Base-by-base conservation (phyloP, 2,797 vertebrate species). In the Champsocephalus esox region DNA sequence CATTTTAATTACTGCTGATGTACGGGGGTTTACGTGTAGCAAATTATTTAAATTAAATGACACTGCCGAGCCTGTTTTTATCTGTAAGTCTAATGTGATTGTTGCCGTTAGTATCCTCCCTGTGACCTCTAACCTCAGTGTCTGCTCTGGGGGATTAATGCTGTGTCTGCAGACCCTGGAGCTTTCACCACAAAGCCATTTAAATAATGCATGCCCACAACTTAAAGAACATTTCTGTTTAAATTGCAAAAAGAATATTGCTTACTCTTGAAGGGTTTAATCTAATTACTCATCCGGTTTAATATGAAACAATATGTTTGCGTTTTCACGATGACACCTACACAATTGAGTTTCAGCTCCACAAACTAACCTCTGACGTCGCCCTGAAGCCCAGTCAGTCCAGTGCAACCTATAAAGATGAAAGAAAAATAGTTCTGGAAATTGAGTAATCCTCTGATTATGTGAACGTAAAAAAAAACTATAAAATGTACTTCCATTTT, bases 101-200 rank as follows among this genome's bases (percentile, higher is more conserved):
- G 75, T 79, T 87, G 76, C 58, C 64, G 69, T 70, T 65, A 12
- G 48, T 66, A 43, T 79, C 69, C 64, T 84, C 77, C 45, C 63
- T 34, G 46, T 86, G 72, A 87, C 86, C 79, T 54, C 46, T 75
- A 41, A 74, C 60, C 73, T 63, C 4, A n/a, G 48, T 87, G 81
- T 92, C 83, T 86, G 69, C 78, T 56, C 70, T 51, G 57, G 48
- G 63, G 80, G 87, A 92, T 91, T 89, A 87, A 62, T 50, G 52
- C 1, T 63, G 74, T 59, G 71, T 77, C 75, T 74, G 58, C 57
- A 50, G 56, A 79, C 52, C 58, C 32, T 17, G 1, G 9, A 45
- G 54, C 12, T 24, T 0, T 14, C 32, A 43, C 62, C 0, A 24
- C 28, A 63, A 64, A 73, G 16, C 16, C n/a, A 66, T 79, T 72